Conservation (phyloP, 2,797 vertebrate species). For the Platalea minor region DNA sequence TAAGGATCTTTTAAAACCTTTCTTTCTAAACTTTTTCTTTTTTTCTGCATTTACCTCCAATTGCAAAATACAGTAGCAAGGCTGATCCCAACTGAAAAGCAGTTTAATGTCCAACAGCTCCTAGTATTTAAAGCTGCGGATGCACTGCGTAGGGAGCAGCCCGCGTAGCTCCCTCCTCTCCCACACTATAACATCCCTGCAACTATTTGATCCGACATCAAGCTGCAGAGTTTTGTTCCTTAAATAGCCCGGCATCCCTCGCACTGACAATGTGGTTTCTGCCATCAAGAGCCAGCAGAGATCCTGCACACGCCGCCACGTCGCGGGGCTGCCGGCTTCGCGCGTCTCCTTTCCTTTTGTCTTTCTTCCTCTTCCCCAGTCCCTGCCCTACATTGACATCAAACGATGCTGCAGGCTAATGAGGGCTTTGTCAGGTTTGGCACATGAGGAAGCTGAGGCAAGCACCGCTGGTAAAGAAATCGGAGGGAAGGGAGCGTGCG, state of each 20-base stretch:
- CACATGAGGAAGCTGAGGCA: not conserved
- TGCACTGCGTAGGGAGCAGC: not conserved
- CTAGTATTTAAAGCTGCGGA: fast-evolving
- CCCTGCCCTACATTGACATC: not conserved
- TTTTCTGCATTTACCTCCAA: not conserved
- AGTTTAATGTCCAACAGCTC: not conserved
- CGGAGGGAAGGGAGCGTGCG: fast-evolving
- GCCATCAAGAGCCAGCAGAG: not conserved
- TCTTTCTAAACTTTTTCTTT: not conserved
- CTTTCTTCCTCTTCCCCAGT: not conserved
- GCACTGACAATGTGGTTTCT: not conserved
- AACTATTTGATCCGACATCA: not conserved
- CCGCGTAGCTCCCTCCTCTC: not conserved
- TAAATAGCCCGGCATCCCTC: not conserved
- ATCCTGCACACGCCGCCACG: not conserved
- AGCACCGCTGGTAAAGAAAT: fast-evolving
- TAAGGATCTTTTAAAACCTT: not conserved
- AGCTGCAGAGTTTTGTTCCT: not conserved
- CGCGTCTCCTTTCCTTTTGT: not conserved
- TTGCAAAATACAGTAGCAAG: not conserved
- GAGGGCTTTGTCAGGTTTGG: not conserved
- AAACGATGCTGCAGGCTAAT: not conserved
- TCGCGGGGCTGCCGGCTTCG: fast-evolving
- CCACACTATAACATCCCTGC: not conserved
- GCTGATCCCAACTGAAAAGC: not conserved